Percentiles rank a stretch among this genome's conserved stretches.
phyloP scores from a whole-genome alignment of 1,140 invertebrate genomes.

The Periplaneta americana region DNA sequence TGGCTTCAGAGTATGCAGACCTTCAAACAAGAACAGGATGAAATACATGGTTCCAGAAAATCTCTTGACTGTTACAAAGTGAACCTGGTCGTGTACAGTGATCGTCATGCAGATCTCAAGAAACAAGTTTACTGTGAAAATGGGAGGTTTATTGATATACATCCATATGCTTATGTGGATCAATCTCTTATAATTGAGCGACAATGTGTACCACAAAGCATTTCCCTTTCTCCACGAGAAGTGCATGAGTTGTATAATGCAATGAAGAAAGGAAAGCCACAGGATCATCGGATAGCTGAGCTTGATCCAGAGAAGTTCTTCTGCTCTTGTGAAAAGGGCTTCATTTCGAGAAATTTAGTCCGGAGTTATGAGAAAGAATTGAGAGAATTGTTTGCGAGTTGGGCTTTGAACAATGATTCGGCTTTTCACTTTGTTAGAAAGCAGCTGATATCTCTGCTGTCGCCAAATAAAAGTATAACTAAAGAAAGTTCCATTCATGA shows the following conservation, averaged over 20 bases:
- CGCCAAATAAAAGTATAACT: background rate
- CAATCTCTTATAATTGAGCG: background rate
- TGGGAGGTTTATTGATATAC: conserved; percentile 14
- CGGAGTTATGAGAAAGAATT: conserved; percentile 17
- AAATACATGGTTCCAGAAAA: background rate
- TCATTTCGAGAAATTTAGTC: conserved; percentile 18
- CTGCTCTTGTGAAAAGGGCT: conserved; percentile 8
- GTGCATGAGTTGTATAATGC: conserved; percentile 20
- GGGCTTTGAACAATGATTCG: background rate
- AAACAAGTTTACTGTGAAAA: conserved; percentile 21
- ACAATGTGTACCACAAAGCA: conserved; percentile 18
- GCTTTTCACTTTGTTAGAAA: background rate
- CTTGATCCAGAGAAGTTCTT: conserved; percentile 14
- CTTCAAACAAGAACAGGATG: conserved; percentile 20
- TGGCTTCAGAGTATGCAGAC: conserved; percentile 23
- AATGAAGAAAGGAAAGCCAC: conserved; percentile 4
- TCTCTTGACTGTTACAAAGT: conserved; percentile 17
- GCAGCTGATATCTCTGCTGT: background rate
- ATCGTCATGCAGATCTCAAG: conserved; percentile 23
- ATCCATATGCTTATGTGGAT: conserved; percentile 19
- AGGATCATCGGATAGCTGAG: background rate
- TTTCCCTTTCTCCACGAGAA: conserved; percentile 22
- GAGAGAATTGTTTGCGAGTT: background rate
- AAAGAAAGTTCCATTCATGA: background rate
- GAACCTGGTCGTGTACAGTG: conserved; percentile 18